phyloP scores from a whole-genome alignment of 2,888 invertebrate species.

The Frankliniella intonsa region DNA sequence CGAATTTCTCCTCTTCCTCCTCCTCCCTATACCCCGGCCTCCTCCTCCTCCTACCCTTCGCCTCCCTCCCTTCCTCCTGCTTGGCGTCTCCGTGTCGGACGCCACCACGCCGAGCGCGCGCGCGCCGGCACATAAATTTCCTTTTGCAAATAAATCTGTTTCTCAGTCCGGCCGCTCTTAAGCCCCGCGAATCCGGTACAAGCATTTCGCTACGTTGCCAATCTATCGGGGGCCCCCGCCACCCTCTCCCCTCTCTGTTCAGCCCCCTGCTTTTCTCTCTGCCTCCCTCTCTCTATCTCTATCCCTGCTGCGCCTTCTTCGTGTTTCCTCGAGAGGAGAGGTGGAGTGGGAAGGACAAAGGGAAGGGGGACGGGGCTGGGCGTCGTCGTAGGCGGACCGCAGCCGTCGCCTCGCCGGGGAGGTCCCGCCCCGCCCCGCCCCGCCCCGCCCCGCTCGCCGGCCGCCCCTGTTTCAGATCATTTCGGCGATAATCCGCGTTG shows the following conservation, averaged over 20 bases:
- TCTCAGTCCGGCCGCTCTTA: slow-evolving; percentile 8
- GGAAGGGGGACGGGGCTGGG: too few relatives aligned
- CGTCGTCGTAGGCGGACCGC: too few relatives aligned
- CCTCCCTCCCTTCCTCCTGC: background rate
- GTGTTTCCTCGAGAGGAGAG: background rate
- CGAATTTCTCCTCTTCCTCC: background rate
- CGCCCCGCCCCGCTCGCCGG: too few relatives aligned
- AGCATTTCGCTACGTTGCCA: slow-evolving; percentile 1
- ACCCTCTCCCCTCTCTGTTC: background rate
- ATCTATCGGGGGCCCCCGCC: background rate
- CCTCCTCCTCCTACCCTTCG: background rate
- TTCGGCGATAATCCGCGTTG: too few relatives aligned
- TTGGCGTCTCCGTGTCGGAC: background rate
- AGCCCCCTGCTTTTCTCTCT: too few relatives aligned
- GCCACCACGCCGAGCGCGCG: background rate
- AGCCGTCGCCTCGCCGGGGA: too few relatives aligned
- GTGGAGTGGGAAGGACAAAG: too few relatives aligned
- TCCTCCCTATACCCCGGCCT: background rate
- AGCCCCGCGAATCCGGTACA: slow-evolving; percentile 19
- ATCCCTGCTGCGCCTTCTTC: background rate
- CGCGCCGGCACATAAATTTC: background rate
- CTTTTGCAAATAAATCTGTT: slow-evolving; percentile 19
- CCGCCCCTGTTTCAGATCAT: too few relatives aligned
- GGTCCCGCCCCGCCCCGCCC: too few relatives aligned
- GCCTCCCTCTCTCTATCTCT: background rate